Conservation (phyloP, 2,888 invertebrate species). For the Nomada fabriciana region DNA sequence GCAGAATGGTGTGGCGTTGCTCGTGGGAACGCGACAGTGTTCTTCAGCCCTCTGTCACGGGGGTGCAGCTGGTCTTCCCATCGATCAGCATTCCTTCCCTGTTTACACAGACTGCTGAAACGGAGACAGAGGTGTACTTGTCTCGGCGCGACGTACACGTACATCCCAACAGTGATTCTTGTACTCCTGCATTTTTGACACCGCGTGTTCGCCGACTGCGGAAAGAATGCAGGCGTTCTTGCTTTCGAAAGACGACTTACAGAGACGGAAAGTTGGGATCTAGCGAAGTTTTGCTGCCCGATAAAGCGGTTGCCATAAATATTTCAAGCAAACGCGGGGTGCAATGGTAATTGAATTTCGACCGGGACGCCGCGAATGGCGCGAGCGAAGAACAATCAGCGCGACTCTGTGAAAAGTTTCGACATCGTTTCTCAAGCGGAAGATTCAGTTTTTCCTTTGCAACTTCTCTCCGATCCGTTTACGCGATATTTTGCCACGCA, state of each 20-base stretch:
- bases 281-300: neutral
- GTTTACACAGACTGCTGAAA: neutral
- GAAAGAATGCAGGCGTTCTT: neutral
- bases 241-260: neutral
- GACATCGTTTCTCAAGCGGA: no score
- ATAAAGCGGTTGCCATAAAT: neutral
- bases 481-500: neutral
- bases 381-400: no score
- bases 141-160: neutral
- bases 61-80: constrained; percentile 40
- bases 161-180: neutral
- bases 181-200: constrained; percentile 3
- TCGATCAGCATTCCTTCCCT: constrained; percentile 27
- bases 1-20: constrained; percentile 37
- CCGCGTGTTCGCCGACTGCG: neutral
- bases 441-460: no score
- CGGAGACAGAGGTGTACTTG: neutral
- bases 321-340: neutral
- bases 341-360: constrained; percentile 1
- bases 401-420: no score
- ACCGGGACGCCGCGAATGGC: neutral
- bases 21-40: constrained; percentile 49
- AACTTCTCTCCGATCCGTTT: neutral
- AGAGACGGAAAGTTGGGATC: neutral
- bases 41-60: constrained; percentile 3